Base-by-base conservation (phyloP, 2,888 invertebrate species). In the Mesochorus sp. region DNA sequence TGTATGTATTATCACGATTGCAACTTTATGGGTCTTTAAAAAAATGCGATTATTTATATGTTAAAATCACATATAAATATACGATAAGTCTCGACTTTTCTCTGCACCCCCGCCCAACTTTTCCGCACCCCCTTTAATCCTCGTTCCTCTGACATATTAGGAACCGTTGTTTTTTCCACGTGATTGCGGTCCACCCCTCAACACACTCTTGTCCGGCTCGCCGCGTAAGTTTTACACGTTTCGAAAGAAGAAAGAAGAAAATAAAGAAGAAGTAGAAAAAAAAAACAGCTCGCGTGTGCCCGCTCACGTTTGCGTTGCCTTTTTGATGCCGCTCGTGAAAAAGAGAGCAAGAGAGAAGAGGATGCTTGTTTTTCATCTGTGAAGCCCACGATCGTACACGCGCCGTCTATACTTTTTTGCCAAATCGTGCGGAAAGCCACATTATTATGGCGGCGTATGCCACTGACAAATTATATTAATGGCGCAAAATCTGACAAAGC, bases 381-480 rank as follows among this genome's bases (percentile, higher is more conserved):
- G 62, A 64, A 70, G 62, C 53, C 64, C 70, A 74, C 73, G 64
- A 55, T 82, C 79, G 77, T 82, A 88, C 86, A 84, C 87, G 86
- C 85, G 86, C 83, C 82, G 83, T 80, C 39, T 67, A 76, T 84
- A 86, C 86, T 90, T 90, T 91, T 90, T 89, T 86, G 89, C 76
- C 86, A 90, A 91, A 91, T 91, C 89, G 89, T 84, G 86, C 83
- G 91, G 90, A 91, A 90, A 88, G 81, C 85, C 85, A 81, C 82
- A 82, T 82, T 81, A 82, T 83, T n/a, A 53, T 85, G 83, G 81
- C 84, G 81, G 80, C 90, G 85, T 84, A 86, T 89, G 90, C 84
- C 83, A 81, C 85, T 89, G 90, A 91, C 90, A 89, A 91, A 90
- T 90, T 87, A 87, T 88, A 90, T 88, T 88, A 89, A 90, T 88